Evolutionary conservation across 64 coral and sea anemone genomes (phyloP).

Genomic region (Porites lutea): DNA sequence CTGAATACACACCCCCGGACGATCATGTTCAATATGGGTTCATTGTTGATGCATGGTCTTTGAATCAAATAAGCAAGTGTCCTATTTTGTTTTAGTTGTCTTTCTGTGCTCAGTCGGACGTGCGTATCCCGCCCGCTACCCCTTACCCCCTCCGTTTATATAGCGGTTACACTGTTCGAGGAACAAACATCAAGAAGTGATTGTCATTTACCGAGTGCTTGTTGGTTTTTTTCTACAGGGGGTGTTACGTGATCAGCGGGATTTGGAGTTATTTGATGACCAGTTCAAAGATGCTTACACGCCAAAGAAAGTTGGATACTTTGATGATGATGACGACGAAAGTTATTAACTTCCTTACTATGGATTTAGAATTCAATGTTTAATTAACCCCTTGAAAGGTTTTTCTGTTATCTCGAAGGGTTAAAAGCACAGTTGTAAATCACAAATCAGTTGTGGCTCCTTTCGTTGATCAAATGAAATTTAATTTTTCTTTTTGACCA

Average conservation of each 20-base stretch:
- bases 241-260: slow-evolving; percentile 83
- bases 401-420: not conserved
- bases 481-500: too few species aligned
- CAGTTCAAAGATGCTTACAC: slow-evolving; percentile 90
- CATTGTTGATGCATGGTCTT: too few species aligned
- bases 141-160: too few species aligned
- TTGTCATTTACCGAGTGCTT: not conserved
- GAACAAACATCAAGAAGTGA: too few species aligned
- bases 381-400: not conserved
- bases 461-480: too few species aligned
- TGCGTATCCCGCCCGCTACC: too few species aligned
- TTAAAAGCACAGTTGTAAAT: not conserved
- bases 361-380: not conserved
- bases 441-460: too few species aligned
- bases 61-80: too few species aligned
- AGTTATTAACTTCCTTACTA: slow-evolving; percentile 52
- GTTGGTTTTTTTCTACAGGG: slow-evolving; percentile 62
- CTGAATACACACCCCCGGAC: too few species aligned
- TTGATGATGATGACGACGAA: slow-evolving; percentile 80
- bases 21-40: too few species aligned
- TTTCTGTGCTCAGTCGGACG: too few species aligned
- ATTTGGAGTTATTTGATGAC: slow-evolving; percentile 95
- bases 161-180: not conserved
- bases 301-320: slow-evolving; percentile 70
- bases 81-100: too few species aligned